A percentile compares a stretch with the other conserved stretches of the same genome.
These are phyloP conservation scores for Neodiprion pinetum DNA, from an alignment of 1,140 invertebrate species.

Conservation along the genomic window DNA sequence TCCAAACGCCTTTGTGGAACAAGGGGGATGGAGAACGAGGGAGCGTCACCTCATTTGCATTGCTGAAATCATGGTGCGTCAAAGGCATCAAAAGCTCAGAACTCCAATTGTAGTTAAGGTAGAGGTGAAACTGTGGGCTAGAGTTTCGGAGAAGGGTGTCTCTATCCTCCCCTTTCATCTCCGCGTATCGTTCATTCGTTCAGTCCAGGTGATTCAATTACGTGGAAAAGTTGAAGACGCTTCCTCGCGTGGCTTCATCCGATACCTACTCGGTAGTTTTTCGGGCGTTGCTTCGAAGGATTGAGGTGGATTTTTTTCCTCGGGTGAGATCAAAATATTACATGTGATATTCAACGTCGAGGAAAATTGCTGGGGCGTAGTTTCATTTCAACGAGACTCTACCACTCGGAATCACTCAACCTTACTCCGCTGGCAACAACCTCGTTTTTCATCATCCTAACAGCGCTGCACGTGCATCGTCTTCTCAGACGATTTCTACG, in stretches of 20 bases:
- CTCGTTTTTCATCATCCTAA: not conserved
- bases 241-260: not conserved
- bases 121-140: not conserved
- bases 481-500: not conserved
- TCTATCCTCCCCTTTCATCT: too few species aligned
- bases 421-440: not conserved
- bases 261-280: too few species aligned
- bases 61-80: constrained; percentile 13
- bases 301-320: too few species aligned
- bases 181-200: too few species aligned
- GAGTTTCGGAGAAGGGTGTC: not conserved
- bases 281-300: too few species aligned
- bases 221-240: not conserved
- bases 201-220: not conserved
- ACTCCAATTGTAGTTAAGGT: not conserved
- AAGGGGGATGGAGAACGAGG: not conserved
- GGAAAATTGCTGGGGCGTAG: not conserved
- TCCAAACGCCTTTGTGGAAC: not conserved
- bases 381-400: not conserved
- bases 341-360: too few species aligned
- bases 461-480: not conserved
- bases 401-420: constrained; percentile 2
- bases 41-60: constrained; percentile 16
- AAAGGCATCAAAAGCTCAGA: constrained; percentile 12
- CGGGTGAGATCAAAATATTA: too few species aligned